These are phyloP conservation scores for Drosophila bifasciata DNA, from an alignment of 1,140 invertebrate genomes.

Conservation along the genomic window DNA sequence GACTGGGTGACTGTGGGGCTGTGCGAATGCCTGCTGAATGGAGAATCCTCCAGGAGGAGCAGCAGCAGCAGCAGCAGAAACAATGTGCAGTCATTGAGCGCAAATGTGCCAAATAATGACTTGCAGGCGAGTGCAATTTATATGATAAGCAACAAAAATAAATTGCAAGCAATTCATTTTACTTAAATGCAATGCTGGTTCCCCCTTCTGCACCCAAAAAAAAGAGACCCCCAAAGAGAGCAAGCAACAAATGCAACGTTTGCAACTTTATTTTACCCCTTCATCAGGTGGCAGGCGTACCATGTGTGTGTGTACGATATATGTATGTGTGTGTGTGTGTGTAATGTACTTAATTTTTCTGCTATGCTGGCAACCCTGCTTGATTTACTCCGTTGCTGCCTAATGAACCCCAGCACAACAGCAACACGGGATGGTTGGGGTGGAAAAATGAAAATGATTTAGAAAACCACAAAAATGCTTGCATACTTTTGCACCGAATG, in stretches of 20 bases:
- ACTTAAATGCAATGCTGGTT: constrained; percentile 79
- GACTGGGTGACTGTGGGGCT: too few relatives aligned
- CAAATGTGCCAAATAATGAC: constrained; percentile 81
- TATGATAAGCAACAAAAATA: constrained; percentile 82
- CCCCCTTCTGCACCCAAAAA: too few relatives aligned
- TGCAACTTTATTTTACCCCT: constrained; percentile 40
- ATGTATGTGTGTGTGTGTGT: constrained; percentile 46
- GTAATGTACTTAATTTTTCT: constrained; percentile 48
- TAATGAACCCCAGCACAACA: constrained; percentile 47
- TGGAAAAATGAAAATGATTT: constrained; percentile 11
- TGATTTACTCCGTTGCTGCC: constrained; percentile 48
- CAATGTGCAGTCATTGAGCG: constrained; percentile 80
- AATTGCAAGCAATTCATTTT: constrained; percentile 80
- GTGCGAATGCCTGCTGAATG: constrained; percentile 7
- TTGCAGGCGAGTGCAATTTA: constrained; percentile 80
- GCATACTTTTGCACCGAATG: constrained; percentile 11
- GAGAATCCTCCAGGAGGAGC: constrained; percentile 15
- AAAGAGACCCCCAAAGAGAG: background rate
- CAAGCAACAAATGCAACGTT: constrained; percentile 47
- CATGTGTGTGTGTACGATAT: constrained; percentile 6
- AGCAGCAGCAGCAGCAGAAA: constrained; percentile 38
- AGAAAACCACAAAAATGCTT: background rate
- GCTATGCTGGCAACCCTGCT: constrained; percentile 44
- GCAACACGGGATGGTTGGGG: background rate
- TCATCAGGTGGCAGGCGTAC: constrained; percentile 8